Evolutionary conservation across 2,113 vertebrate species (phyloP).

Genomic region (Phaetusa simplex): DNA sequence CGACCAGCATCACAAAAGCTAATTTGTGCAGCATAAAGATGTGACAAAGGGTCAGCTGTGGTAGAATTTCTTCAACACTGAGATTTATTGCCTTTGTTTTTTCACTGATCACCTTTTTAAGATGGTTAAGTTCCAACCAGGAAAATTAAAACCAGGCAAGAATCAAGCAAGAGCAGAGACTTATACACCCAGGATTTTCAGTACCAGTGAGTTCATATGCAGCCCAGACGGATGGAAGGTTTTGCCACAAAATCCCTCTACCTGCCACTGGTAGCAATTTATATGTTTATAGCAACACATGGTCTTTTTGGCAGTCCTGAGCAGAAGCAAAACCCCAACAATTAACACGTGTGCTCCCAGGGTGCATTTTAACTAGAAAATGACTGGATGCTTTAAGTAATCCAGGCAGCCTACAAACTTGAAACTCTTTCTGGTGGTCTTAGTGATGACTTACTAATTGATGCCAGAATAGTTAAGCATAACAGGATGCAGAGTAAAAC

Average conservation of each 20-base stretch:
- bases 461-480: not conserved
- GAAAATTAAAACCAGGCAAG: not conserved
- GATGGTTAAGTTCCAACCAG: not conserved
- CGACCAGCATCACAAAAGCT: not conserved
- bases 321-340: slow-evolving; percentile 28
- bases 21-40: not conserved
- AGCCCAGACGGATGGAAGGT: not conserved
- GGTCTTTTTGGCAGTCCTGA: not conserved
- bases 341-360: not conserved
- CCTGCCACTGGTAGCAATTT: not conserved
- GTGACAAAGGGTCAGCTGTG: not conserved
- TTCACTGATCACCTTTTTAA: not conserved
- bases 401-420: not conserved
- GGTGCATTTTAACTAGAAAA: slow-evolving; percentile 24
- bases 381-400: not conserved
- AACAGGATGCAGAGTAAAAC: not conserved
- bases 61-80: not conserved
- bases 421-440: not conserved
- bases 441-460: not conserved
- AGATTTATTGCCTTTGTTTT: not conserved
- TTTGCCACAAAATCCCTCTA: not conserved
- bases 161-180: not conserved
- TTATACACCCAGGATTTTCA: not conserved
- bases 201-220: not conserved
- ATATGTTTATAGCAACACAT: slow-evolving; percentile 12